These are phyloP conservation scores for Torymus texanus DNA, from an alignment of 2,888 invertebrate species.

Conservation along the genomic window DNA sequence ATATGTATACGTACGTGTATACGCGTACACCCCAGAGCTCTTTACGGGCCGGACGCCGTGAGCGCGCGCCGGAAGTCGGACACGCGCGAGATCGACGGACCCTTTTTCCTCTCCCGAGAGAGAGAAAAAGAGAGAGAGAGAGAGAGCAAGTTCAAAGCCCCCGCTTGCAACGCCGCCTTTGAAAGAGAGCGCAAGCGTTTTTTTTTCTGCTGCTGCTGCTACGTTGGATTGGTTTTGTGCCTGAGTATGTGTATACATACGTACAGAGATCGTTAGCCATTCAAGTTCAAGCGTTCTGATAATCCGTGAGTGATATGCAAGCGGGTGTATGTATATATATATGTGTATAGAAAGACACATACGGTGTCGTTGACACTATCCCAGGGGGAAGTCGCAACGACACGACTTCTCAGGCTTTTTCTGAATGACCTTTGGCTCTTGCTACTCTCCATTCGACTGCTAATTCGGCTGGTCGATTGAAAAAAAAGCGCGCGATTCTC, in stretches of 20 bases:
- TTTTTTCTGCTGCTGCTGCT: too few species aligned
- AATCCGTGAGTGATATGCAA: slow-evolving; percentile 1
- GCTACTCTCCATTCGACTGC: background rate
- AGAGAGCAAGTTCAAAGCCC: slow-evolving; percentile 53
- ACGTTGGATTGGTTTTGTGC: too few species aligned
- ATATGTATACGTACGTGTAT: too few species aligned
- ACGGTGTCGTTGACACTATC: slow-evolving; percentile 16
- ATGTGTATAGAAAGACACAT: background rate
- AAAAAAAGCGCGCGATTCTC: slow-evolving; percentile 1
- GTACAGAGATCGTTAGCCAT: background rate
- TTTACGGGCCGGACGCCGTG: slow-evolving; percentile 50
- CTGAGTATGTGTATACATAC: too few species aligned
- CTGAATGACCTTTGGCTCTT: slow-evolving; percentile 48
- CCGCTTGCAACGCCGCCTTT: slow-evolving; percentile 12
- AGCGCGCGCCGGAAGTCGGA: slow-evolving; percentile 50
- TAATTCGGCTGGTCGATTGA: slow-evolving; percentile 12
- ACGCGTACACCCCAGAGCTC: slow-evolving; percentile 7
- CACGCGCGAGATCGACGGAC: slow-evolving; percentile 53
- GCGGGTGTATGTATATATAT: background rate
- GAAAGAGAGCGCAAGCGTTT: too few species aligned
- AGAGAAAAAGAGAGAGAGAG: background rate
- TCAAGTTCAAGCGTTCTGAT: background rate
- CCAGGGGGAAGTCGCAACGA: slow-evolving; percentile 16
- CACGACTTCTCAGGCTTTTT: background rate
- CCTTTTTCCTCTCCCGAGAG: slow-evolving; percentile 49